These are phyloP conservation scores for Torymus auratus DNA, from an alignment of 2,888 invertebrate genomes.

Conservation along the genomic window DNA sequence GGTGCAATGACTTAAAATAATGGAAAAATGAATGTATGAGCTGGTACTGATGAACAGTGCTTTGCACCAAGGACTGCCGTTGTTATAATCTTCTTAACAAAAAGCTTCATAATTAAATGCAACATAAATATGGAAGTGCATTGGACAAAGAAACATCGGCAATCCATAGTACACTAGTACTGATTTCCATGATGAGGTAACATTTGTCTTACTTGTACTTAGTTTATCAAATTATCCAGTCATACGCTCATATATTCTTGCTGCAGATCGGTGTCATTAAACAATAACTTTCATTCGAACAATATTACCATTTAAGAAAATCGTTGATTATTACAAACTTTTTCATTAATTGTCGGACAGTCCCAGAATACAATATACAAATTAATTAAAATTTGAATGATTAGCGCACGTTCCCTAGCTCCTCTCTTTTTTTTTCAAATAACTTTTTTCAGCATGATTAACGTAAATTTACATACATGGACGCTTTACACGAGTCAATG, in stretches of 20 bases:
- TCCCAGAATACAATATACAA: conserved; percentile 67
- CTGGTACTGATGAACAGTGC: conserved; percentile 75
- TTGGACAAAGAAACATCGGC: conserved; percentile 68
- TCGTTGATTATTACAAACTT: conserved; percentile 71
- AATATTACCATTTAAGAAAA: conserved; percentile 70
- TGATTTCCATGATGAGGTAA: conserved; percentile 77
- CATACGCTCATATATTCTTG: conserved; percentile 76
- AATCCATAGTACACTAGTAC: conserved; percentile 69
- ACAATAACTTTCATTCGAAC: conserved; percentile 69
- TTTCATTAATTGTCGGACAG: conserved; percentile 68
- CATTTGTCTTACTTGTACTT: conserved; percentile 78
- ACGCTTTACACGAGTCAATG: conserved; percentile 52
- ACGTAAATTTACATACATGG: conserved; percentile 51
- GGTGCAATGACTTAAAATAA: conserved; percentile 78
- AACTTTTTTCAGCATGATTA: conserved; percentile 33
- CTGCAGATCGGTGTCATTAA: conserved; percentile 71
- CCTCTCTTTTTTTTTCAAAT: conserved; percentile 45
- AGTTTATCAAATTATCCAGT: conserved; percentile 77
- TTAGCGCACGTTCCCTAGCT: conserved; percentile 56
- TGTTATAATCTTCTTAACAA: conserved; percentile 63
- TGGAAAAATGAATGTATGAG: conserved; percentile 77
- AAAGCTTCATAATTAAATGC: conserved; percentile 70
- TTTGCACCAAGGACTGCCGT: conserved; percentile 68
- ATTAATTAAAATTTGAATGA: conserved; percentile 49
- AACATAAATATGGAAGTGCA: conserved; percentile 71